Percentiles rank a stretch among this genome's conserved stretches.
phyloP scores from a whole-genome alignment of 1,140 invertebrate species.

The Anastrepha obliqua region DNA sequence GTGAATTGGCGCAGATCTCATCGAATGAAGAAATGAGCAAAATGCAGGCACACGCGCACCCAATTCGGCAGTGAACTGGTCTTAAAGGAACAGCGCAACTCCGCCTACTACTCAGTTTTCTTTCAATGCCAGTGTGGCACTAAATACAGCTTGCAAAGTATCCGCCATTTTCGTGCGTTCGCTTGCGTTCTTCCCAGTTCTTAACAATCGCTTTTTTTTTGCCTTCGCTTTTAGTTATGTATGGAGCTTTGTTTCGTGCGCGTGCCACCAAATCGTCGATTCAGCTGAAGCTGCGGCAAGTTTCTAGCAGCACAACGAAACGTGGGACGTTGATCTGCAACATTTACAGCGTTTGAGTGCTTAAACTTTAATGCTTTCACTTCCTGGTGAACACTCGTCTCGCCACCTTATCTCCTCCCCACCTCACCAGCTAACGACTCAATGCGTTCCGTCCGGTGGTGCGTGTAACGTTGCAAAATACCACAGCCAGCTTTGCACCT shows the following conservation, averaged over 20 bases:
- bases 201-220: background rate
- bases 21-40: background rate
- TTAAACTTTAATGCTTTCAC: conserved; percentile 3
- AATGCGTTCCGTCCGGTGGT: too few relatives aligned
- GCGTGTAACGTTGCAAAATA: too few relatives aligned
- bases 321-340: background rate
- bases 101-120: too few relatives aligned
- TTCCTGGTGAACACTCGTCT: background rate
- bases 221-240: background rate
- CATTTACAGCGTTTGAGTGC: background rate
- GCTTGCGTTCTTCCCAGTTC: background rate
- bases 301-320: background rate
- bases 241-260: background rate
- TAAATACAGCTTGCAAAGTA: background rate
- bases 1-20: background rate
- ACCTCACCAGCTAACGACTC: too few relatives aligned
- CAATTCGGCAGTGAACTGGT: too few relatives aligned
- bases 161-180: background rate
- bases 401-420: too few relatives aligned
- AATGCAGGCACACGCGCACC: background rate
- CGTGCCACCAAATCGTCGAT: background rate
- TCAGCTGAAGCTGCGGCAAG: background rate
- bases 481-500: background rate
- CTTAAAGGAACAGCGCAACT: background rate
- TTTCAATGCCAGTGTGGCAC: background rate